phyloP scores from a whole-genome alignment of 1,140 invertebrate species.

The Steinernema feltiae region DNA sequence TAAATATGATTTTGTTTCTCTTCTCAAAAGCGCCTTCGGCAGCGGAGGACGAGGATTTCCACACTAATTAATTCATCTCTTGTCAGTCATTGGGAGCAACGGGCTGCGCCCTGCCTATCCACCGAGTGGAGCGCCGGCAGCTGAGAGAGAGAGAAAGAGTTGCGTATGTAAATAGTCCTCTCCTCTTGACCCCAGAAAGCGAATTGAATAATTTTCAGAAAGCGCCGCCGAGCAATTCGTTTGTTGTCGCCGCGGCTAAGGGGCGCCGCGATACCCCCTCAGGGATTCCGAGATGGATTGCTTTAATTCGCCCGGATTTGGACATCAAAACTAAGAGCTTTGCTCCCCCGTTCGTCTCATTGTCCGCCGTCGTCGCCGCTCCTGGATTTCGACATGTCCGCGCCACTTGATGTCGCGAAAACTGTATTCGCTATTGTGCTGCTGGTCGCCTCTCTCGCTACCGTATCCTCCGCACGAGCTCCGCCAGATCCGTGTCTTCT shows the following conservation, averaged over 20 bases:
- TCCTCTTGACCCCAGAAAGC: not conserved
- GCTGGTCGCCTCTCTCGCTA: not conserved
- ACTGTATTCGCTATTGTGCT: too few species aligned
- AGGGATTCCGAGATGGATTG: constrained; percentile 6
- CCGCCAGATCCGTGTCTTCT: not conserved
- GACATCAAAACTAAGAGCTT: not conserved
- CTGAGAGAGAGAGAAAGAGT: too few species aligned
- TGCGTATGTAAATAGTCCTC: not conserved
- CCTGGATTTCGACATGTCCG: not conserved
- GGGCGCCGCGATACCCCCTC: not conserved
- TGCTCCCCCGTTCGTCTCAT: not conserved
- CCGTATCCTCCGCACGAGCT: not conserved
- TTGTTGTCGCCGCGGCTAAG: constrained; percentile 14
- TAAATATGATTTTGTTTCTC: not conserved
- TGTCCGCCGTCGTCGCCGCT: not conserved
- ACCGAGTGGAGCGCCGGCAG: too few species aligned
- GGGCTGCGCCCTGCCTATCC: too few species aligned
- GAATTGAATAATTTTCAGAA: constrained; percentile 12
- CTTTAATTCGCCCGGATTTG: constrained; percentile 9
- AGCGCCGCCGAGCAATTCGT: not conserved
- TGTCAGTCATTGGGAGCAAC: too few species aligned
- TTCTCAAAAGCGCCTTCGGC: not conserved
- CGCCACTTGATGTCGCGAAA: too few species aligned
- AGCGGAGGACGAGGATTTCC: not conserved
- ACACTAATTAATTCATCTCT: not conserved